A percentile compares a stretch with the other conserved stretches of the same genome.
These are phyloP conservation scores for Neogale vison DNA, from an alignment of 2,113 vertebrate genomes.

Conservation along the genomic window DNA sequence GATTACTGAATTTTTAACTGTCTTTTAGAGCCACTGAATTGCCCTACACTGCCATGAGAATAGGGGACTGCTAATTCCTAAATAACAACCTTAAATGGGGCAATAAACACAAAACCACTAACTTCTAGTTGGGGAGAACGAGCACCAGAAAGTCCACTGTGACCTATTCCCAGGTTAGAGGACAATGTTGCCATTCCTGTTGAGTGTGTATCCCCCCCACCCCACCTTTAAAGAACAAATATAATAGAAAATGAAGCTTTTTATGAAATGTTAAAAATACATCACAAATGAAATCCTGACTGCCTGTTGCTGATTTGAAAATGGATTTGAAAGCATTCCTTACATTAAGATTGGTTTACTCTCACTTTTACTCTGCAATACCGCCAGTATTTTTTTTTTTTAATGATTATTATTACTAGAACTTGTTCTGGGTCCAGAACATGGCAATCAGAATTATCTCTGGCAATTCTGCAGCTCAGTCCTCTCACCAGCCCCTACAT, in stretches of 20 bases:
- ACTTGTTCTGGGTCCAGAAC: constrained; percentile 81
- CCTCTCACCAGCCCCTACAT: constrained; percentile 75
- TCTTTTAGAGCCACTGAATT: background rate
- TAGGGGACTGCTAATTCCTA: background rate
- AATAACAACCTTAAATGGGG: constrained; percentile 57
- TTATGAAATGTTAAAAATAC: constrained; percentile 84
- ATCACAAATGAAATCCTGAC: constrained; percentile 81
- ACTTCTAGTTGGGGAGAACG: constrained; percentile 64
- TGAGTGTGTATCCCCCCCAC: constrained; percentile 53
- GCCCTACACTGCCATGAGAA: background rate
- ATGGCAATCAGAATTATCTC: constrained; percentile 80
- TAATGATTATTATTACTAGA: constrained; percentile 77
- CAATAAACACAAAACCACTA: constrained; percentile 54
- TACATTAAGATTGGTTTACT: constrained; percentile 83
- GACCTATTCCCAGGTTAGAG: constrained; percentile 77
- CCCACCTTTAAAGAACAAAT: constrained; percentile 75
- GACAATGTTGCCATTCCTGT: constrained; percentile 73
- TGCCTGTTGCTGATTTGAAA: constrained; percentile 85
- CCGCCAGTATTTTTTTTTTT: constrained; percentile 73
- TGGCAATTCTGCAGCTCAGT: constrained; percentile 73
- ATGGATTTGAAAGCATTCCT: constrained; percentile 81
- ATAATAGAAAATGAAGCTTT: constrained; percentile 79
- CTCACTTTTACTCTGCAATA: constrained; percentile 71
- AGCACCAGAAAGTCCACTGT: constrained; percentile 63
- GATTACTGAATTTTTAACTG: background rate